Percentiles rank a stretch among this genome's conserved stretches.
Conservation (phyloP, 1,140 invertebrate genomes). For the Andricus grossulariae region DNA sequence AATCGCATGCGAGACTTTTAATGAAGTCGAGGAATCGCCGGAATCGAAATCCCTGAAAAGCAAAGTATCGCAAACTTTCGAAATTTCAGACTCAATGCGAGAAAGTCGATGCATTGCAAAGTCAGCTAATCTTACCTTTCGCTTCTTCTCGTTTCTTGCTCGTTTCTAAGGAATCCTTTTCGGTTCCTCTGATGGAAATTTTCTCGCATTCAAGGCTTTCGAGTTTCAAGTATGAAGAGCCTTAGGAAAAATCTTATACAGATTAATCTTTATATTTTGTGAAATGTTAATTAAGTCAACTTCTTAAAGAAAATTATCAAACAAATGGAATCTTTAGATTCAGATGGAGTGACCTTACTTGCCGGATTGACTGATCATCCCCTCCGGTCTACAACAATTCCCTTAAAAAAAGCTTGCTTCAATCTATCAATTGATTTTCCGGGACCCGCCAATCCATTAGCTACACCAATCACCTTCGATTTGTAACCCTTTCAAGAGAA, state of each 20-base stretch:
- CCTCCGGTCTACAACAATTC: background rate
- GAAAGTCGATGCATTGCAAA: constrained; percentile 19
- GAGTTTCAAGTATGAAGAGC: constrained; percentile 15
- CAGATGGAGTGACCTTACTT: background rate
- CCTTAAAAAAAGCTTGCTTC: background rate
- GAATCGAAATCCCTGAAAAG: constrained; percentile 12
- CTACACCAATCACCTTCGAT: constrained; percentile 18
- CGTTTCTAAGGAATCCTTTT: background rate
- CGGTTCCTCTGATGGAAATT: background rate
- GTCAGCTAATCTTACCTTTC: constrained; percentile 17
- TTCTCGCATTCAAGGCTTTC: background rate
- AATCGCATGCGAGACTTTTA: constrained; percentile 19
- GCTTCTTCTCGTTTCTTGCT: constrained; percentile 3
- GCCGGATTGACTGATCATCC: background rate
- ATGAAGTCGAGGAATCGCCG: background rate
- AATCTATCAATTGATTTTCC: constrained; percentile 24
- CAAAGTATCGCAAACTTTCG: constrained; percentile 17
- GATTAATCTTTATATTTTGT: no score
- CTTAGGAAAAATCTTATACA: background rate
- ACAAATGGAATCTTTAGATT: background rate
- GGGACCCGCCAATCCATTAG: background rate
- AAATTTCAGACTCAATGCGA: constrained; percentile 16
- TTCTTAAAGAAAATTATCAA: background rate
- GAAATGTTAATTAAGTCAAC: background rate
- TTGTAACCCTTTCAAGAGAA: constrained; percentile 19